These are phyloP conservation scores for Cataglyphis rosenhaueri DNA, from an alignment of 2,888 invertebrate genomes.

Conservation along the genomic window DNA sequence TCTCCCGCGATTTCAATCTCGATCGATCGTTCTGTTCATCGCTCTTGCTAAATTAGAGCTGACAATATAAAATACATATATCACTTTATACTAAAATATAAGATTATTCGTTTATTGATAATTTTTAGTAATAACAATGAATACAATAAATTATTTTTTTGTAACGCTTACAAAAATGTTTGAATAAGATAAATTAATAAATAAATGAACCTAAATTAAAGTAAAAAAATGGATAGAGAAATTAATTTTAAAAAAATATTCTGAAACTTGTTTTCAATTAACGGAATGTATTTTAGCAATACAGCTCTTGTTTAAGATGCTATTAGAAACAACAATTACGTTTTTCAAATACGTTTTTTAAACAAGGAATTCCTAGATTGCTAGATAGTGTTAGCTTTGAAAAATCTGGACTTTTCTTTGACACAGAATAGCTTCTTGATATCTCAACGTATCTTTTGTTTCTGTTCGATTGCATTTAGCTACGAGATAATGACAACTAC, in stretches of 20 bases:
- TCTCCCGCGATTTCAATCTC: slow-evolving; percentile 11
- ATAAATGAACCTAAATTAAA: not conserved
- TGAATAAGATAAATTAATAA: not conserved
- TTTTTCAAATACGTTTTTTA: slow-evolving; percentile 6
- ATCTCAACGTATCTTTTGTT: slow-evolving; percentile 36
- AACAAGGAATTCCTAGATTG: slow-evolving; percentile 3
- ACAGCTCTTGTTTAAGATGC: not conserved
- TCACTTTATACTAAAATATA: slow-evolving; percentile 1
- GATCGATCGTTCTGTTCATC: not conserved
- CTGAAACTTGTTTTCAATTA: not conserved
- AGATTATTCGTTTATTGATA: not conserved
- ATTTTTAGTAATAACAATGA: not conserved
- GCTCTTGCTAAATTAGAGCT: slow-evolving; percentile 7
- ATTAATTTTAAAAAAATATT: not conserved
- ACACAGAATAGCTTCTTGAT: slow-evolving; percentile 16
- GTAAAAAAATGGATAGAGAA: not conserved
- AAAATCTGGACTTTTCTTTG: slow-evolving; percentile 19
- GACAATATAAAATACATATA: slow-evolving; percentile 2
- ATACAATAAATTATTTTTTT: not conserved
- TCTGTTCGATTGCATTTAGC: slow-evolving; percentile 19
- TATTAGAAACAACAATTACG: not conserved
- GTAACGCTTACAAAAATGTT: not conserved
- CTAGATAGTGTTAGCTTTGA: slow-evolving; percentile 14
- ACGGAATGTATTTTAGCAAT: not conserved
- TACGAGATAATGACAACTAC: not conserved